Evolutionary conservation across 2,888 invertebrate species (phyloP), one percentile per base, ranked within the genome.

Genomic region (Sminthurinus aureus): DNA sequence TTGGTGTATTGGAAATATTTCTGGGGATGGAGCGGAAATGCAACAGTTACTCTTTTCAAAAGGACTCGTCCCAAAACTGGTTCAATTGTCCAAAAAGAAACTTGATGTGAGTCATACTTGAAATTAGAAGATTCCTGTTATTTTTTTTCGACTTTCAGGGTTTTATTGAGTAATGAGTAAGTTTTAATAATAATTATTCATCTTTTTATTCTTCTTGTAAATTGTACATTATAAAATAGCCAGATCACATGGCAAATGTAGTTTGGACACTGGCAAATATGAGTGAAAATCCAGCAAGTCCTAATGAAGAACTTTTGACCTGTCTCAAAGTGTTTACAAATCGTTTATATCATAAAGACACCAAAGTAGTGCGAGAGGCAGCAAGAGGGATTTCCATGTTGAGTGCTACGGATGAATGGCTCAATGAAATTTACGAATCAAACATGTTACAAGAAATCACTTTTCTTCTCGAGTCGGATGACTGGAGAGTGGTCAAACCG

Each of bases 1-100:
- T 52, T 81, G 80, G 80, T 81, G 80, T 24, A 81, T 81, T 58
- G 80, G 80, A 0, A 81, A 81, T 64, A 81, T 81, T 74, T 81
- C 80, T n/a, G 80, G 80, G 8, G 80, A 81, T 81, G 73, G 80
- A 15, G 24, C 73, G 0, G 80, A 81, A 26, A 73, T 58, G 24
- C 80, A 73, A n/a, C 71, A 81, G 50, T 13, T 73, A 0, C 38
- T 81, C 6, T 24, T 71, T 2, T 24, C 24, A 26, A 81, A 73
- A 24, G 80, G 80, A 18, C 24, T 81, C 3, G 26, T 81, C 4
- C n/a, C 73, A 9, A 81, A 81, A 73, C 58, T 81, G 4, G n/a
- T 73, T 24, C 20, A 58, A 51, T 73, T 81, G 73, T 38, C 73
- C 3, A 15, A 81, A n/a, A 26, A 52, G 58, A 81, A 81, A 52